Evolutionary conservation across 2,888 invertebrate genomes (phyloP), one percentile per base, ranked within the genome.

Genomic region (Apotomis turbidana): DNA sequence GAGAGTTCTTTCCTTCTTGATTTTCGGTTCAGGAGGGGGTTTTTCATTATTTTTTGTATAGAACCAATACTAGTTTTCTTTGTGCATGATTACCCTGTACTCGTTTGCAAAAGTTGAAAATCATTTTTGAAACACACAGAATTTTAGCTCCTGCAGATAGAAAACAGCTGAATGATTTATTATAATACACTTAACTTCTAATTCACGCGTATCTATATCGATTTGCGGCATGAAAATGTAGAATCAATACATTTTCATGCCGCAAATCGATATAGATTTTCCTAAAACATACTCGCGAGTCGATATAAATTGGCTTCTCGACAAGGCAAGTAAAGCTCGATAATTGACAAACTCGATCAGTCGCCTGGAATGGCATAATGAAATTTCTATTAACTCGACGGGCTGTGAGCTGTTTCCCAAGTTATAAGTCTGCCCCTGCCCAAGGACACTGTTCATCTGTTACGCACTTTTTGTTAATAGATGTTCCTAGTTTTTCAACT

Each of bases 271-370:
- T 27, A 27, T 27, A 27, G 27, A 27, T 27, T 27, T 27, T 27
- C 27, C 27, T 27, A 27, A 27, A 27, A 27, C 27, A 27, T 27
- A 6, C 41, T 41, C 46, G 15, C 15, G 4, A 46, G n/a, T 49
- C 49, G 12, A 51, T 46, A 62, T 62, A 62, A 62, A 38, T 36
- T 51, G 51, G 51, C 36, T 62, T 51, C n/a, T 12, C 62, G 3
- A 15, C 3, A 49, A 44, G 46, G 12, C 12, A 4, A 10, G 54
- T n/a, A 51, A 8, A 38, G n/a, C 27, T 70, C 62, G 38, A 58
- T 54, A 61, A 55, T 70, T 63, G 58, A 59, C 63, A 52, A 70
- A 70, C 41, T 63, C 57, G 38, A 68, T 68, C 58, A 64, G 41
- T 49, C 51, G 58, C 8, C 10, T 10, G n/a, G 52, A 58, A 15